phyloP scores from a whole-genome alignment of 2,888 invertebrate genomes.

The Heteromyza rotundicornis region DNA sequence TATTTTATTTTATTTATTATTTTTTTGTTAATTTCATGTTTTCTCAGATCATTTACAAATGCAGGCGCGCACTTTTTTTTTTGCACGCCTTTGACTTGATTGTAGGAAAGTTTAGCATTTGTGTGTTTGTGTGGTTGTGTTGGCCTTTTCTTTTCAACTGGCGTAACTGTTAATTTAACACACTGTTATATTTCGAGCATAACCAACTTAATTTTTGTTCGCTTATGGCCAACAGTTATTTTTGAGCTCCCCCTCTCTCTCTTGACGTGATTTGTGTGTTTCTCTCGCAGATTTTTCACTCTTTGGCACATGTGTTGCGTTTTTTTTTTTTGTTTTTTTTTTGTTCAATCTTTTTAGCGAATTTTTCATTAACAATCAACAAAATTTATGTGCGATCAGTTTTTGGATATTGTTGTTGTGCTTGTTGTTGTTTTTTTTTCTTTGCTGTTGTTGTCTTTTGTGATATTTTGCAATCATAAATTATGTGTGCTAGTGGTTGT shows the following conservation, averaged over 20 bases:
- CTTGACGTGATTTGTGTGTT: not conserved
- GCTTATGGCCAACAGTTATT: not conserved
- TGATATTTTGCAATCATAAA: slow-evolving; percentile 20
- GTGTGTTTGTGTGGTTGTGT: not conserved
- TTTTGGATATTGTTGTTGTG: slow-evolving; percentile 31
- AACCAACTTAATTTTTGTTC: slow-evolving; percentile 1
- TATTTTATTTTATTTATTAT: no score
- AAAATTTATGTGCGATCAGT: slow-evolving; percentile 41
- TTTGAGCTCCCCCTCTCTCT: not conserved
- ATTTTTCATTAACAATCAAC: slow-evolving; percentile 47
- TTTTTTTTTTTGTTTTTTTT: slow-evolving; percentile 6
- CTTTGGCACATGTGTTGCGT: not conserved
- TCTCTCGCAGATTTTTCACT: not conserved
- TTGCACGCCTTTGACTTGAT: not conserved
- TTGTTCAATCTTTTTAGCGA: slow-evolving; percentile 13
- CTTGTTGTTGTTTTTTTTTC: slow-evolving; percentile 25
- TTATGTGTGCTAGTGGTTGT: slow-evolving; percentile 13
- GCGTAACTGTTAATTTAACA: slow-evolving; percentile 9
- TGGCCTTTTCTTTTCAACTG: not conserved
- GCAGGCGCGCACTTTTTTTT: not conserved
- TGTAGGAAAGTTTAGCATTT: slow-evolving; percentile 1
- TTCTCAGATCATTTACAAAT: no score
- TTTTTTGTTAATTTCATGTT: no score
- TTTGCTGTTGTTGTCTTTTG: not conserved
- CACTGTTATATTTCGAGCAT: slow-evolving; percentile 8